Base-by-base conservation (phyloP, 1,140 invertebrate species). In the Belonocnema kinseyi region DNA sequence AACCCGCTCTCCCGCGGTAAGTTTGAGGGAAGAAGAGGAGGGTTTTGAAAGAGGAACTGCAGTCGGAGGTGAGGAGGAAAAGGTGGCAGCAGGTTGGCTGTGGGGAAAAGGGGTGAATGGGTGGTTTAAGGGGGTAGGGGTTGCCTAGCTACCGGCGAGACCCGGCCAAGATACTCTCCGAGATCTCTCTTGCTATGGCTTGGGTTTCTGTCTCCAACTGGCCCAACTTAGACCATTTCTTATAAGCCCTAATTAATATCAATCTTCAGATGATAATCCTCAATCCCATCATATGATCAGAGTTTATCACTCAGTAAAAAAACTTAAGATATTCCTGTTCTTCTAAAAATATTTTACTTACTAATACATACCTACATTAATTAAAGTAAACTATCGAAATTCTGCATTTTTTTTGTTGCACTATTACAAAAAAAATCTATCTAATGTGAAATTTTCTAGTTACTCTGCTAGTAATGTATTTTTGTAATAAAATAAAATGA, bases 61-160 rank as follows among this genome's bases (percentile, higher is more conserved):
- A 82, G 82, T 80, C 74, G 78, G 81, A 85, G 85, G 85, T 86
- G 85, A 86, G 86, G 89, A 89, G 87, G 83, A 86, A 87, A 88
- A 87, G 85, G 85, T 85, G 86, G 83, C 77, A 80, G 82, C 79
- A 81, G 77, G 81, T 74, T 61, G 74, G 76, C 77, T 75, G 78
- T 56, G 79, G 83, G 80, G 82, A 76, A 85, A 84, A 84, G 82
- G 83, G 85, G 86, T 83, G 75, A 80, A 78, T 79, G 81, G 77
- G 51, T 83, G 73, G 56, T 51, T 70, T 50, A 74, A 81, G 84
- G 85, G 84, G 85, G 85, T 88, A 87, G 84, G 82, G 89, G 90
- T 91, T 91, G 90, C 90, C 90, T 90, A 91, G 90, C 90, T 91
- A 91, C 90, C 87, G 84, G 81, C 86, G 89, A 90, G 90, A 90